A percentile compares a stretch with the other conserved stretches of the same genome.
These are phyloP conservation scores for Platycnemis pennipes DNA, from an alignment of 2,888 invertebrate genomes.

Conservation along the genomic window DNA sequence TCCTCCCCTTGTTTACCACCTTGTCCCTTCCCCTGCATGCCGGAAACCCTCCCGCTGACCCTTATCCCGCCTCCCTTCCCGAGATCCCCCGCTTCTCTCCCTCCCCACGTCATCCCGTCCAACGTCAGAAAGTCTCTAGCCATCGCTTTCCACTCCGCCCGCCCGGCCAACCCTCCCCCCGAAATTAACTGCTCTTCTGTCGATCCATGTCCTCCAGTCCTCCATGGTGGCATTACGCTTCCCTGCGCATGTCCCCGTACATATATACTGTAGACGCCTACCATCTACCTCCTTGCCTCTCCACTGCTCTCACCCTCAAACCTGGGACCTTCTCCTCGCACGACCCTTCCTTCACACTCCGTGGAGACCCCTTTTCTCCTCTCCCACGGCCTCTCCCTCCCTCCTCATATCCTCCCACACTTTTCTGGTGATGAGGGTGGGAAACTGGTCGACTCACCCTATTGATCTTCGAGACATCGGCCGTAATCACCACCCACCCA, in stretches of 20 bases:
- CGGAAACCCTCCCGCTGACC: neutral
- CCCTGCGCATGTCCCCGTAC: neutral
- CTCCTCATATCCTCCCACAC: neutral
- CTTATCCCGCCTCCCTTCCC: neutral
- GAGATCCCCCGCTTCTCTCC: neutral
- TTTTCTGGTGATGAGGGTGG: neutral
- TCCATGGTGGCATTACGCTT: neutral
- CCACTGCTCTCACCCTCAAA: too few relatives aligned
- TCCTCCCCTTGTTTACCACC: neutral
- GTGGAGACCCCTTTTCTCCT: neutral
- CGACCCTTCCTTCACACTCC: neutral
- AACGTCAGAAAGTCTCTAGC: neutral
- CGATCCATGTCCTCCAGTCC: neutral
- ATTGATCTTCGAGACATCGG: neutral
- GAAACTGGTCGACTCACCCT: neutral
- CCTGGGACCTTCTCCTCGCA: neutral
- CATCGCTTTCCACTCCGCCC: neutral
- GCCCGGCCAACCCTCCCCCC: neutral
- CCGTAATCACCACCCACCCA: neutral
- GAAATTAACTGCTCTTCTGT: neutral
- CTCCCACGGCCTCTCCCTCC: too few relatives aligned
- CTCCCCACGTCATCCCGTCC: neutral
- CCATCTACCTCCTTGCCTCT: too few relatives aligned
- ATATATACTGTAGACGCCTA: neutral
- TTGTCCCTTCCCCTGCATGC: neutral